A percentile compares a stretch with the other conserved stretches of the same genome.
phyloP scores from a whole-genome alignment of 2,797 vertebrate genomes.

The Cynopterus sphinx region DNA sequence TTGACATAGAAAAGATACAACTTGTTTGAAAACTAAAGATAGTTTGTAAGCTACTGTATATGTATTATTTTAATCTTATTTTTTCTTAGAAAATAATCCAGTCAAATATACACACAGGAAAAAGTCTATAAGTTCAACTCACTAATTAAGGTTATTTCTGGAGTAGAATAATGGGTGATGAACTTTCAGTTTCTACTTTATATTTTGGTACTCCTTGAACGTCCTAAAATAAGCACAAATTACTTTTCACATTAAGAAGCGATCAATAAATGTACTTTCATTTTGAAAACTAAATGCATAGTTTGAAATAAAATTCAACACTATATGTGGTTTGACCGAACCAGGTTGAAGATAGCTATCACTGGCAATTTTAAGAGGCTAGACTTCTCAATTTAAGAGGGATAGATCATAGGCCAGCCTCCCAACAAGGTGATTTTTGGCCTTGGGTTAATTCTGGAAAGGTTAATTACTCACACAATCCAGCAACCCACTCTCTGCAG shows the following conservation, averaged over 20 bases:
- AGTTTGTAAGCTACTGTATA: neutral
- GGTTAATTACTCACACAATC: constrained; percentile 80
- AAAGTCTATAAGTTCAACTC: neutral
- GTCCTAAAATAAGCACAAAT: constrained; percentile 60
- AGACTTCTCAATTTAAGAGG: constrained; percentile 61
- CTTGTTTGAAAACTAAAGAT: constrained; percentile 19
- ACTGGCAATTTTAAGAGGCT: neutral
- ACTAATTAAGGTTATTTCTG: constrained; percentile 58
- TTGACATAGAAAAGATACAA: constrained; percentile 6
- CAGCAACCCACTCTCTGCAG: constrained; percentile 61
- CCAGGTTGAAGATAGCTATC: neutral
- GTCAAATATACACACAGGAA: neutral
- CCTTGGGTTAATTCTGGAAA: constrained; percentile 74
- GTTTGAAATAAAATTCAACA: constrained; percentile 32
- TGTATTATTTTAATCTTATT: neutral
- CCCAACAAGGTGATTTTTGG: constrained; percentile 46
- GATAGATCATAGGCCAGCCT: neutral
- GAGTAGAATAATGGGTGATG: constrained; percentile 25
- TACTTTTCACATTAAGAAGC: constrained; percentile 56
- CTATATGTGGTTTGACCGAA: constrained; percentile 9
- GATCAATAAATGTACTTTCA: constrained; percentile 63
- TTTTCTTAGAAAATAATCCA: neutral
- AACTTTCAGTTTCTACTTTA: constrained; percentile 47
- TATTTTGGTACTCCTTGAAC: neutral
- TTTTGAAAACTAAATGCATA: constrained; percentile 56